Conservation (phyloP, 1,140 invertebrate species). For the Carcinoscorpius rotundicauda region DNA sequence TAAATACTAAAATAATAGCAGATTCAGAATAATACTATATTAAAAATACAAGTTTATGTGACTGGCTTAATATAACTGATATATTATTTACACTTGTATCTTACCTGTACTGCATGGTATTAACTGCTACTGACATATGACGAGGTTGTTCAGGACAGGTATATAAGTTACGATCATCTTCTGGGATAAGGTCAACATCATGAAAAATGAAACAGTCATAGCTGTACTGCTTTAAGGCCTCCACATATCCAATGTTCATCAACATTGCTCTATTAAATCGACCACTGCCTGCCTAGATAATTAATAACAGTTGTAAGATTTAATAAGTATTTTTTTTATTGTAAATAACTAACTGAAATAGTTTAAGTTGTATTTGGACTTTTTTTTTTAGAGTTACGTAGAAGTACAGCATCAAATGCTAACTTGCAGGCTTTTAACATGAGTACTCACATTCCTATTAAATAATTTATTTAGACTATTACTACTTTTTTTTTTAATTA, state of each 20-base stretch:
- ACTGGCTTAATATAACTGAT: background rate
- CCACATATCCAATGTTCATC: constrained; percentile 89
- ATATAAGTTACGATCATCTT: constrained; percentile 85
- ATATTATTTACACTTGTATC: background rate
- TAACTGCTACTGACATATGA: constrained; percentile 30
- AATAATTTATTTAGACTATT: no score
- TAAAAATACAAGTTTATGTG: background rate
- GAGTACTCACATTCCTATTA: no score
- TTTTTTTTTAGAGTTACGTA: no score
- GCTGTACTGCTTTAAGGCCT: constrained; percentile 58
- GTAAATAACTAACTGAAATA: no score
- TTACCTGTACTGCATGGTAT: constrained; percentile 26
- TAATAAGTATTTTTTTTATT: no score
- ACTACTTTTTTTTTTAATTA: no score
- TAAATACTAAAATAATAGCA: no score
- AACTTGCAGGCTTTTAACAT: no score
- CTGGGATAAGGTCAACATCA: constrained; percentile 85
- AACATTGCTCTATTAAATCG: constrained; percentile 84
- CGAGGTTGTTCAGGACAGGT: constrained; percentile 54
- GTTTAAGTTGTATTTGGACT: no score
- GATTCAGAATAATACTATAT: background rate
- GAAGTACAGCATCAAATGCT: no score
- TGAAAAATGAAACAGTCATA: constrained; percentile 79
- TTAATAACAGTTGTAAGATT: constrained; percentile 6
- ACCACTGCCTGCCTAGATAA: constrained; percentile 40